Conservation (phyloP, 2,888 invertebrate genomes). For the Acronicta alni region DNA sequence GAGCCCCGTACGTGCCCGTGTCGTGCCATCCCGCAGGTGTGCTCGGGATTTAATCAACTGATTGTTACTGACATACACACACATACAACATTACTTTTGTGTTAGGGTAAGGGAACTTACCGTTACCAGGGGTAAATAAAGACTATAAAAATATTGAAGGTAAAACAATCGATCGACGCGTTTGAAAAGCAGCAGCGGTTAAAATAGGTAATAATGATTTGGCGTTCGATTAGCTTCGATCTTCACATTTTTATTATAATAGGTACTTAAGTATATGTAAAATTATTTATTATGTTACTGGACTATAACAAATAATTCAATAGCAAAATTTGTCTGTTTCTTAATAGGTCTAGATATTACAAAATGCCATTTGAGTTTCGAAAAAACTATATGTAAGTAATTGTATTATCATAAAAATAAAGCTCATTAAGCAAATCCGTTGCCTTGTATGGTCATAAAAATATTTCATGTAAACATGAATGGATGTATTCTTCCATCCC, state of each 20-base stretch:
- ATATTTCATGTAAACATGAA: constrained; percentile 79
- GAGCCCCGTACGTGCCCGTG: constrained; percentile 53
- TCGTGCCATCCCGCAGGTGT: constrained; percentile 79
- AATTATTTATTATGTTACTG: too few relatives aligned
- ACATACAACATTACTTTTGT: constrained; percentile 38
- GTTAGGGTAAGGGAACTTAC: constrained; percentile 50
- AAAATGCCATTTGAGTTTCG: too few relatives aligned
- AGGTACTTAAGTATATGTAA: too few relatives aligned
- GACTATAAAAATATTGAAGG: constrained; percentile 39
- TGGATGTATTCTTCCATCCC: constrained; percentile 71
- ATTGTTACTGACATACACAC: constrained; percentile 74
- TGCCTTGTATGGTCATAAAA: constrained; percentile 66
- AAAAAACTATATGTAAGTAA: too few relatives aligned
- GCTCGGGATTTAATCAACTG: constrained; percentile 85
- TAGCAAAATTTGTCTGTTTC: too few relatives aligned
- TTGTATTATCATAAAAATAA: constrained; percentile 52
- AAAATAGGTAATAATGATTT: constrained; percentile 2
- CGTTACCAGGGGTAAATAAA: constrained; percentile 49
- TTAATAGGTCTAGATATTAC: too few relatives aligned
- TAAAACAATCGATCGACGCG: constrained; percentile 40
- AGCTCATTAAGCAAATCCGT: constrained; percentile 57
- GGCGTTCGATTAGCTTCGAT: background rate
- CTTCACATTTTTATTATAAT: too few relatives aligned
- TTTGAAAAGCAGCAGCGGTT: constrained; percentile 4
- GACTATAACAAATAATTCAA: too few relatives aligned